Conservation (phyloP, 2,113 vertebrate genomes). For the Pluvianellus socialis region DNA sequence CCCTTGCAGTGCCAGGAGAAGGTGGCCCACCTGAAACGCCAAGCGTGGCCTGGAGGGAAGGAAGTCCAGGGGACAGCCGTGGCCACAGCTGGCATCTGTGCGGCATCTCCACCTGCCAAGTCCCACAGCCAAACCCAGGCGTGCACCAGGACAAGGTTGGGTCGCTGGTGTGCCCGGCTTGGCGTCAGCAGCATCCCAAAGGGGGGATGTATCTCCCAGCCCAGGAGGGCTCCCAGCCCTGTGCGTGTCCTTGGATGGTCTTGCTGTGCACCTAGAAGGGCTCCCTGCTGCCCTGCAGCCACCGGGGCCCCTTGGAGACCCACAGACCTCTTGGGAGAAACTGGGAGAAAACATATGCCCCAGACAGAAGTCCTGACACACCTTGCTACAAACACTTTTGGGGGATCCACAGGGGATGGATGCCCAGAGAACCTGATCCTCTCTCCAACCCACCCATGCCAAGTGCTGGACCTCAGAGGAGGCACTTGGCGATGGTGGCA, state of each 20-base stretch:
- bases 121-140: not conserved
- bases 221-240: not conserved
- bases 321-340: not conserved
- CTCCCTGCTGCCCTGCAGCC: not conserved
- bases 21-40: not conserved
- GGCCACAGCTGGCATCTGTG: not conserved
- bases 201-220: not conserved
- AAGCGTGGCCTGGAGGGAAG: not conserved
- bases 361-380: too few relatives aligned
- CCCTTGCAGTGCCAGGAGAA: not conserved
- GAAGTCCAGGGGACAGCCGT: not conserved
- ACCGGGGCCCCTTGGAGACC: not conserved
- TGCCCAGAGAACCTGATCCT: not conserved
- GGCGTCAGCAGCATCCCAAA: not conserved
- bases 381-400: not conserved
- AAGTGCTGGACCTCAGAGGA: not conserved
- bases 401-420: not conserved
- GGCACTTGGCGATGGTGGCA: rapidly evolving
- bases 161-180: not conserved
- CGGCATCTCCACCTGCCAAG: not conserved
- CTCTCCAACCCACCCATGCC: rapidly evolving
- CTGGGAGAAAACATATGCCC: not conserved
- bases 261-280: not conserved
- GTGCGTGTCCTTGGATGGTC: not conserved
- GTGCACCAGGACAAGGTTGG: not conserved